Conservation (phyloP, 2,797 vertebrate species). For the Poecile montanus region DNA sequence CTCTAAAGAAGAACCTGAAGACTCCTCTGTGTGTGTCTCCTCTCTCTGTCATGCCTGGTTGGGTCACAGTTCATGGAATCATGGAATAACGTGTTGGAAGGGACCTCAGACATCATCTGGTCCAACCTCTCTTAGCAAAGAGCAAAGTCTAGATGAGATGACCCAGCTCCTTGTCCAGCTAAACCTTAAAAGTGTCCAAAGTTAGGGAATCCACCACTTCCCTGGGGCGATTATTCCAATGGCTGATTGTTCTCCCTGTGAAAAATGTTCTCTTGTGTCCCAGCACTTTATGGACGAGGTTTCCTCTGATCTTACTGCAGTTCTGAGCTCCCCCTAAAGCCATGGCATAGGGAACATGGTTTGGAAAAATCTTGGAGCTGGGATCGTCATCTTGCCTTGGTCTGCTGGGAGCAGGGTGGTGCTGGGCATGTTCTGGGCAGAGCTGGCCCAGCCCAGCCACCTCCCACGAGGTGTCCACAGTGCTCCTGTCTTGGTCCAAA, state of each 20-base stretch:
- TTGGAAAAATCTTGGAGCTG: not conserved
- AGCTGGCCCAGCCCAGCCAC: not conserved
- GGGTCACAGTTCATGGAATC: not conserved
- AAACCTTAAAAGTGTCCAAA: not conserved
- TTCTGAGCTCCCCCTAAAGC: not conserved
- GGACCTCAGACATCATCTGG: not conserved
- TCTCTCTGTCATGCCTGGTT: fast-evolving
- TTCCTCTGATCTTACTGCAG: not conserved
- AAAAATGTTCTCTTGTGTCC: not conserved
- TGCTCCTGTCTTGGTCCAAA: not conserved
- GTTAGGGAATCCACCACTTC: not conserved
- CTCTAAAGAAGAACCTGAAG: not conserved
- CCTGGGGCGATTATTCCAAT: not conserved
- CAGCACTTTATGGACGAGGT: fast-evolving
- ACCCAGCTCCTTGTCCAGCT: not conserved
- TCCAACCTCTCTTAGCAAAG: not conserved
- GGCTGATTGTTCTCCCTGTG: not conserved
- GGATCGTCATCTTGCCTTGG: not conserved
- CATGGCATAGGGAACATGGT: not conserved
- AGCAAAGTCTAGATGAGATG: not conserved
- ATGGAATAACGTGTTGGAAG: not conserved
- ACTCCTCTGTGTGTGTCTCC: not conserved
- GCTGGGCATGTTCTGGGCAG: not conserved
- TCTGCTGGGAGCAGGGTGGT: not conserved
- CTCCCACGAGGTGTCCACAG: fast-evolving